Conservation (phyloP, 2,888 invertebrate genomes). For the Melipona beecheii region DNA sequence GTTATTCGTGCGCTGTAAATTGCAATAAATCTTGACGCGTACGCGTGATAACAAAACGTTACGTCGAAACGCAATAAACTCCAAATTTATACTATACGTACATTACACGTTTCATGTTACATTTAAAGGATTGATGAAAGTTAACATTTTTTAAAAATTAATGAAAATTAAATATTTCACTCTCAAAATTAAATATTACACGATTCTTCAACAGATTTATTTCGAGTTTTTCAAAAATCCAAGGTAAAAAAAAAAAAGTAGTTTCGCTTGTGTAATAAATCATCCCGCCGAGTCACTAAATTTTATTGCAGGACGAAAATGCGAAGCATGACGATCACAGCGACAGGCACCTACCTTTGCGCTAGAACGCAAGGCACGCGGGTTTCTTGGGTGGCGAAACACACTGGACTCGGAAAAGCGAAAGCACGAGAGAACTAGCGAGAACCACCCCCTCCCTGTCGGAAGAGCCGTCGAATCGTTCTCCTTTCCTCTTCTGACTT, state of each 20-base stretch:
- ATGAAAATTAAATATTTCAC: neutral
- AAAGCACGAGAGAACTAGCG: conserved; percentile 72
- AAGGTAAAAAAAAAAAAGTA: neutral
- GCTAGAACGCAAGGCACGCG: conserved; percentile 69
- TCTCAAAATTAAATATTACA: neutral
- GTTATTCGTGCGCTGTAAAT: neutral
- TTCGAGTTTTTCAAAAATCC: neutral
- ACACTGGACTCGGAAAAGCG: conserved; percentile 78
- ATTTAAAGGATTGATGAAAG: neutral
- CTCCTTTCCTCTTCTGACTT: conserved; percentile 56
- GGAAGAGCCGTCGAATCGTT: conserved; percentile 56
- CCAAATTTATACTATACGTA: neutral
- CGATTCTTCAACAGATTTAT: neutral
- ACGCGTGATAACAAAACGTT: neutral
- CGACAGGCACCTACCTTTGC: conserved; percentile 69
- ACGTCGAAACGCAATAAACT: neutral
- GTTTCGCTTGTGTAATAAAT: neutral
- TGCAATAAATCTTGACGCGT: conserved; percentile 4
- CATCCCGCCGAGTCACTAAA: neutral
- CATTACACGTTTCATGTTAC: neutral
- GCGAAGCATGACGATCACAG: conserved; percentile 34
- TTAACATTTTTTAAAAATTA: neutral
- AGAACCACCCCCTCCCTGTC: conserved; percentile 65
- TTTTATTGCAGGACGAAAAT: conserved; percentile 13
- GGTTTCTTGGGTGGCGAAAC: conserved; percentile 76